Evolutionary conservation across 2,797 vertebrate species (phyloP).

Genomic region (Acridotheres tristis): DNA sequence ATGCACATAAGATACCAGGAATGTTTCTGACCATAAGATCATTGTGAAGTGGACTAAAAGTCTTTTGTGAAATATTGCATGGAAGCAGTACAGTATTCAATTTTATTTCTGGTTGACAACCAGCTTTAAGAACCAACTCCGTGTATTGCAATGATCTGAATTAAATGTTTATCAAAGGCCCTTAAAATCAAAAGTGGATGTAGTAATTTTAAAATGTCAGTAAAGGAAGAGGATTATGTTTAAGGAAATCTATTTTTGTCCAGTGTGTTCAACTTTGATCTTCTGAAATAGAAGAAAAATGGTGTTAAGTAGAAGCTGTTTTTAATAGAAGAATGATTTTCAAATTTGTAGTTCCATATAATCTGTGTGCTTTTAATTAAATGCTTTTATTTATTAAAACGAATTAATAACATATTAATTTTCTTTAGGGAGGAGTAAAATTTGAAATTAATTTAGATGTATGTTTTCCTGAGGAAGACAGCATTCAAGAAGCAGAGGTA

Average conservation of each 20-base stretch:
- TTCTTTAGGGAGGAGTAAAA: slow-evolving; percentile 81
- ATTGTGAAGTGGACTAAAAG: not conserved
- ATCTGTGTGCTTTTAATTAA: slow-evolving; percentile 1
- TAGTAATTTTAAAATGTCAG: not conserved
- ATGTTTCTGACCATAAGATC: not conserved
- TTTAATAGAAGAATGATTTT: not conserved
- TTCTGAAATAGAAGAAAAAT: not conserved
- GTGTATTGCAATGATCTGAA: not conserved
- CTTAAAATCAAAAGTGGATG: not conserved
- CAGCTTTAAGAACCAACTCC: not conserved
- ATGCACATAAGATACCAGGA: not conserved
- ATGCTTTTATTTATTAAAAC: slow-evolving; percentile 6
- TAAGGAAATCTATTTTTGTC: not conserved
- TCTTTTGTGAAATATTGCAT: not conserved
- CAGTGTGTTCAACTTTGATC: not conserved
- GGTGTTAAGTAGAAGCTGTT: not conserved
- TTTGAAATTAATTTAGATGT: slow-evolving; percentile 87
- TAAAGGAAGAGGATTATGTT: not conserved
- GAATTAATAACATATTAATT: not conserved
- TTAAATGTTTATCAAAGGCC: not conserved
- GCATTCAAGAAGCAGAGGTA: slow-evolving; percentile 48
- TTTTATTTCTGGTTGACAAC: not conserved
- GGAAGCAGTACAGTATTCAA: not conserved
- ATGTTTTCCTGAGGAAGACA: slow-evolving; percentile 52
- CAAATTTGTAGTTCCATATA: not conserved